A percentile compares a stretch with the other conserved stretches of the same genome.
phyloP scores from a whole-genome alignment of 2,113 vertebrate genomes.

The Vireo altiloquus region DNA sequence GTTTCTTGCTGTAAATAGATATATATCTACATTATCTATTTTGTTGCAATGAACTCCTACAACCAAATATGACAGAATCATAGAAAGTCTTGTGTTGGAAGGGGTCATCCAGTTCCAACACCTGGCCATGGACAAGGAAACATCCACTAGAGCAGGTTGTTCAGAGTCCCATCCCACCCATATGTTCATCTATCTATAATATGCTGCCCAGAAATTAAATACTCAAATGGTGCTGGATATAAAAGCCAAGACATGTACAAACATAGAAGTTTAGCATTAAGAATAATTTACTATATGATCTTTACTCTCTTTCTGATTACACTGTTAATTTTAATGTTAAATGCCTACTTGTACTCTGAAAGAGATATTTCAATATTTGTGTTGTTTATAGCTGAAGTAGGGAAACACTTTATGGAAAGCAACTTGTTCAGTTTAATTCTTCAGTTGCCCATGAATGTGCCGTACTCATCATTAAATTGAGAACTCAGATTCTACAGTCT shows the following conservation, averaged over 20 bases:
- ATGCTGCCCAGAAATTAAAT: background rate
- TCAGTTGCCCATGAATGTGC: background rate
- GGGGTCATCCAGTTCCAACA: background rate
- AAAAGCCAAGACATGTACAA: background rate
- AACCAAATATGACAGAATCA: background rate
- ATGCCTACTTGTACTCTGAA: background rate
- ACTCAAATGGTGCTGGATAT: background rate
- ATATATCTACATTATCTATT: background rate
- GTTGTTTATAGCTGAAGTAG: background rate
- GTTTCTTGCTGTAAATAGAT: rapidly evolving
- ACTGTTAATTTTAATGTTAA: background rate
- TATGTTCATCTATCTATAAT: background rate
- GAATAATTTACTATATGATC: background rate
- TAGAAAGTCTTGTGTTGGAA: background rate
- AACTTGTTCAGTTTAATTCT: slow-evolving; percentile 3
- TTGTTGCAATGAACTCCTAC: background rate
- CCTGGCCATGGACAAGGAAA: background rate
- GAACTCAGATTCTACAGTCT: background rate
- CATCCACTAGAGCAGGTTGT: background rate
- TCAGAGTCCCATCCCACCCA: background rate
- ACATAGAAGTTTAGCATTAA: background rate
- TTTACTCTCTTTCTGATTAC: background rate
- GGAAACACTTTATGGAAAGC: background rate
- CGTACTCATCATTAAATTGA: background rate
- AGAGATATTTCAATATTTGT: background rate